Percentiles rank a stretch among this genome's conserved stretches.
These are phyloP conservation scores for Hypothenemus hampei DNA, from an alignment of 1,140 invertebrate genomes.

Conservation along the genomic window DNA sequence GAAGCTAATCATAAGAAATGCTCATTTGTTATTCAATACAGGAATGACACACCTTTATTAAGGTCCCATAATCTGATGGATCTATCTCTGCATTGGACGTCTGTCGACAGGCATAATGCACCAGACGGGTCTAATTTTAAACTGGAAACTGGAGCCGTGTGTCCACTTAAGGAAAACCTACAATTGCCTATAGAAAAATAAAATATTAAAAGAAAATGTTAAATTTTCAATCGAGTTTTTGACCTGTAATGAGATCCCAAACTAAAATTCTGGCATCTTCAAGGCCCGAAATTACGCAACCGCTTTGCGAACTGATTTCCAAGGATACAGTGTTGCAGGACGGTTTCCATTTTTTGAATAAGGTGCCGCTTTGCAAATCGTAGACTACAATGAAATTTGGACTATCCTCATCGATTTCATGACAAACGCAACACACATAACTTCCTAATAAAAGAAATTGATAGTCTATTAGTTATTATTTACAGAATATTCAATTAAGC, in stretches of 20 bases:
- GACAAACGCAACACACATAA: constrained; percentile 61
- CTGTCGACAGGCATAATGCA: constrained; percentile 63
- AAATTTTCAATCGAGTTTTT: constrained; percentile 14
- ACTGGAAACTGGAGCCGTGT: constrained; percentile 67
- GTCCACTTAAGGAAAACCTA: constrained; percentile 66
- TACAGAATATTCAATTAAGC: not conserved
- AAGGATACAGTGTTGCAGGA: constrained; percentile 71
- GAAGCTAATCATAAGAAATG: not conserved
- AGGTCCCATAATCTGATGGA: constrained; percentile 76
- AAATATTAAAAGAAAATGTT: not conserved
- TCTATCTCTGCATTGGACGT: constrained; percentile 62
- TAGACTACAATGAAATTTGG: constrained; percentile 89
- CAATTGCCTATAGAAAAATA: constrained; percentile 55
- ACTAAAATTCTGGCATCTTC: constrained; percentile 77
- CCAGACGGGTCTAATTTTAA: constrained; percentile 67
- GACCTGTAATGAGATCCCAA: constrained; percentile 82
- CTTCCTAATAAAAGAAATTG: constrained; percentile 47
- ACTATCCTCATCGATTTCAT: constrained; percentile 75
- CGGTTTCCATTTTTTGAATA: constrained; percentile 89
- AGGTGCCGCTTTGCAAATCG: constrained; percentile 84
- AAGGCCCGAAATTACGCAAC: constrained; percentile 76
- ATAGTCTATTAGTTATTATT: constrained; percentile 9
- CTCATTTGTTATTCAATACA: not conserved
- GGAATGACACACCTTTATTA: constrained; percentile 55
- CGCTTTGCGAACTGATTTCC: constrained; percentile 72